Evolutionary conservation across 2,113 vertebrate genomes (phyloP).

Genomic region (Onychorhynchus coronatus): DNA sequence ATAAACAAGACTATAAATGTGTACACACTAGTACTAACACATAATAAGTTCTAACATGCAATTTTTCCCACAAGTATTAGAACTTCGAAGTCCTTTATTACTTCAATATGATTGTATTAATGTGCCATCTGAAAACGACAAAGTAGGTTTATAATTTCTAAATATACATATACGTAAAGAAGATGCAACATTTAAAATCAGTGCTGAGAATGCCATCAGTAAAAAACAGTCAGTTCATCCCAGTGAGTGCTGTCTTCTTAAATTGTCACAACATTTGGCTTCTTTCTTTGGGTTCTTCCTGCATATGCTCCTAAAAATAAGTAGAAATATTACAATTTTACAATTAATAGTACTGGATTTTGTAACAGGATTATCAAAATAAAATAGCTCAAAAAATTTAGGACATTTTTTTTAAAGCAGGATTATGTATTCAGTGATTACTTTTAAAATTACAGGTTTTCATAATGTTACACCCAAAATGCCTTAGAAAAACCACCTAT

Average conservation of each 20-base stretch:
- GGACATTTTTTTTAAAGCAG: neutral
- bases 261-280: constrained; percentile 85
- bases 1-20: neutral
- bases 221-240: constrained; percentile 58
- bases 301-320: constrained; percentile 80
- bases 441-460: neutral
- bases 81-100: neutral
- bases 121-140: neutral
- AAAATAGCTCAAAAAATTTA: neutral
- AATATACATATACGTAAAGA: neutral
- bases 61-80: neutral
- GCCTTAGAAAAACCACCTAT: neutral
- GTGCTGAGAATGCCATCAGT: neutral
- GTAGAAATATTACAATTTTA: constrained; percentile 12
- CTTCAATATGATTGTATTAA: neutral
- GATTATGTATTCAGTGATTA: neutral
- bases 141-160: neutral
- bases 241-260: constrained; percentile 81
- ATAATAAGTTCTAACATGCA: constrained; percentile 19
- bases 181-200: neutral
- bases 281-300: constrained; percentile 85
- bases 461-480: neutral
- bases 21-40: neutral
- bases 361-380: neutral
- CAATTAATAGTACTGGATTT: neutral